Evolutionary conservation across 2,113 vertebrate genomes (phyloP).

Genomic region (Seriola rivoliana): DNA sequence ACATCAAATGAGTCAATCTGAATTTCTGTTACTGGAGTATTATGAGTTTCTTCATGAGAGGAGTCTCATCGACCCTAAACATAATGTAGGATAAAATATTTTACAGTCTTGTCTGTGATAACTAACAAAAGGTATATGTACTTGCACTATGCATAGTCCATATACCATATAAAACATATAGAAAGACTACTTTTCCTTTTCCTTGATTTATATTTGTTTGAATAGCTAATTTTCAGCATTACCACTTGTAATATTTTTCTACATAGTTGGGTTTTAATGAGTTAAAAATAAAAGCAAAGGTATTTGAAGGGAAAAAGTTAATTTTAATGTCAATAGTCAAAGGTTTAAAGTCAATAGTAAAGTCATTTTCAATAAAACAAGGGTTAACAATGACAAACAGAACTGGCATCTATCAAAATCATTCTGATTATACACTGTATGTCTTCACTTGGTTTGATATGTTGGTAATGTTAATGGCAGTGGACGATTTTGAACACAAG

Average conservation of each 20-base stretch:
- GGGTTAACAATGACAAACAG: neutral
- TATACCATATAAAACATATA: too few species aligned
- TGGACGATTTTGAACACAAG: slow-evolving; percentile 56
- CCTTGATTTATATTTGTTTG: too few species aligned
- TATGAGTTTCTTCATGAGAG: neutral
- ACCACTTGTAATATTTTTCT: too few species aligned
- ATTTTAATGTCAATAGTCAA: too few species aligned
- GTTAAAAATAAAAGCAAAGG: neutral
- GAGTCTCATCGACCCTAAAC: neutral
- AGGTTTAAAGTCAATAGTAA: too few species aligned
- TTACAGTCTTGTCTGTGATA: neutral
- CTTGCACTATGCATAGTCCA: neutral
- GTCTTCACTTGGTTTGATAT: neutral
- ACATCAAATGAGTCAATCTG: neutral
- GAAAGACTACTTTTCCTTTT: too few species aligned
- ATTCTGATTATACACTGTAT: neutral
- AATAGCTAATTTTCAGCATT: too few species aligned
- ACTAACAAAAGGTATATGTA: neutral
- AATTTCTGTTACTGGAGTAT: neutral
- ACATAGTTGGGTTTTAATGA: neutral
- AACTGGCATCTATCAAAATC: neutral
- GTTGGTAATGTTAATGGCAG: neutral
- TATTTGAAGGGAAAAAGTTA: neutral
- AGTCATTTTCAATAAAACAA: neutral
- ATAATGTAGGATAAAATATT: neutral